Conservation (phyloP, 2,113 vertebrate genomes). For the Mystacornis crossleyi region DNA sequence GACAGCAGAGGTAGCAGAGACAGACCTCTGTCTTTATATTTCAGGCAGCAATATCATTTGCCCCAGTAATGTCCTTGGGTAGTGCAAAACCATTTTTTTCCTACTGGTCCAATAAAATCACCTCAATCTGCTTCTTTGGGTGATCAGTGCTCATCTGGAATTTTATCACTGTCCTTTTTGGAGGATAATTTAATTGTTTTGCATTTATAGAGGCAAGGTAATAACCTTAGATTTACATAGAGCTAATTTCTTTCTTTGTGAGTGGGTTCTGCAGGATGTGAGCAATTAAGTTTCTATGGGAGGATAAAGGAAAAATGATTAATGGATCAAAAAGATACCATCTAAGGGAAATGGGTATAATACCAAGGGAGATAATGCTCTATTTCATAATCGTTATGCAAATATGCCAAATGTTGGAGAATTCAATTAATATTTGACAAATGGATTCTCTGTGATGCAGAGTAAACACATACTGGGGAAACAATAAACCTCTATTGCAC, state of each 20-base stretch:
- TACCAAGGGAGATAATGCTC: slow-evolving; percentile 44
- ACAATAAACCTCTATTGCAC: slow-evolving; percentile 4
- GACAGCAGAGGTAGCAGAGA: neutral
- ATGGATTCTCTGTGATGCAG: slow-evolving; percentile 35
- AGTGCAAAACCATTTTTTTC: neutral
- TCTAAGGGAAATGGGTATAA: slow-evolving; percentile 47
- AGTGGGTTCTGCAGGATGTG: slow-evolving; percentile 30
- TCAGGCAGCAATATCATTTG: neutral
- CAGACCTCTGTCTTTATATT: too few relatives aligned
- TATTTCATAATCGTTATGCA: slow-evolving; percentile 64
- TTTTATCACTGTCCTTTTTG: slow-evolving; percentile 60
- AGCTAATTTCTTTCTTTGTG: slow-evolving; percentile 58
- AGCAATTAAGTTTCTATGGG: slow-evolving; percentile 58
- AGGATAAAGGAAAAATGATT: slow-evolving; percentile 59
- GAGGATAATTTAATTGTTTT: slow-evolving; percentile 47
- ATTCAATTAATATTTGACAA: slow-evolving; percentile 69
- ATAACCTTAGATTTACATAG: slow-evolving; percentile 58
- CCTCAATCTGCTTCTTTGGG: slow-evolving; percentile 17
- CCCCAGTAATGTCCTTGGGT: neutral
- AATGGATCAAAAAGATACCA: slow-evolving; percentile 55
- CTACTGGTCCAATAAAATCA: neutral
- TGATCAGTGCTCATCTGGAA: slow-evolving; percentile 19
- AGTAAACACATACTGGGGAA: slow-evolving; percentile 41
- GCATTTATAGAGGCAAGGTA: slow-evolving; percentile 26
- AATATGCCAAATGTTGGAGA: slow-evolving; percentile 65